Evolutionary conservation across 1,140 invertebrate genomes (phyloP).

Genomic region (Leptopilina boulardi): DNA sequence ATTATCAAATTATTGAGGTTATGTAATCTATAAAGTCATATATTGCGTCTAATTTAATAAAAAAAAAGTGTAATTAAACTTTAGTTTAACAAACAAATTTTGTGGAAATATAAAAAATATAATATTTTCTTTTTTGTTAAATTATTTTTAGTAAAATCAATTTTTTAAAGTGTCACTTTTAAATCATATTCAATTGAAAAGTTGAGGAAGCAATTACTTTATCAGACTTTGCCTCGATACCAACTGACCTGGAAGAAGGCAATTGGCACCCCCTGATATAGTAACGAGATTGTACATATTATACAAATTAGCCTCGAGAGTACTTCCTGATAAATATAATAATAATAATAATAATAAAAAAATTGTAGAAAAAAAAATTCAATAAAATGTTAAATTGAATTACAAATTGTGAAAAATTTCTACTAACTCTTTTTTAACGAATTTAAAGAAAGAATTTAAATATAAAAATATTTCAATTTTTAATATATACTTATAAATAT

Average conservation of each 20-base stretch:
- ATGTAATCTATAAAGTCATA: too few species aligned
- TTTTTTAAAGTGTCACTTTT: not conserved
- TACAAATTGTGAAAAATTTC: not conserved
- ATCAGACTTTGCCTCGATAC: constrained; percentile 37
- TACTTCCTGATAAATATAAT: constrained; percentile 36
- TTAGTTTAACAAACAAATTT: too few species aligned
- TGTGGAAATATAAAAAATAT: too few species aligned
- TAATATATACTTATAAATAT: too few species aligned
- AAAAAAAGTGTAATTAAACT: too few species aligned
- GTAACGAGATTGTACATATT: constrained; percentile 38
- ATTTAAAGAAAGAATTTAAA: not conserved
- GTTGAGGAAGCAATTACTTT: constrained; percentile 42
- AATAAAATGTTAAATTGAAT: not conserved
- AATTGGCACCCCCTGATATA: constrained; percentile 41
- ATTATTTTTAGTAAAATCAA: not conserved
- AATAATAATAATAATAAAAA: not conserved
- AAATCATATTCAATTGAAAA: constrained; percentile 32
- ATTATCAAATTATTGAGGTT: too few species aligned
- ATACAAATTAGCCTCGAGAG: not conserved
- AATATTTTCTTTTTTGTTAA: too few species aligned
- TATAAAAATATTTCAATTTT: too few species aligned
- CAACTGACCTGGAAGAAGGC: constrained; percentile 42
- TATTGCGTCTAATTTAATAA: too few species aligned
- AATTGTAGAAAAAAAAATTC: not conserved
- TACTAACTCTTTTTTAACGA: not conserved